A percentile compares a stretch with the other conserved stretches of the same genome.
Conservation (phyloP, 2,797 vertebrate genomes). For the Cossypha dichroa region DNA sequence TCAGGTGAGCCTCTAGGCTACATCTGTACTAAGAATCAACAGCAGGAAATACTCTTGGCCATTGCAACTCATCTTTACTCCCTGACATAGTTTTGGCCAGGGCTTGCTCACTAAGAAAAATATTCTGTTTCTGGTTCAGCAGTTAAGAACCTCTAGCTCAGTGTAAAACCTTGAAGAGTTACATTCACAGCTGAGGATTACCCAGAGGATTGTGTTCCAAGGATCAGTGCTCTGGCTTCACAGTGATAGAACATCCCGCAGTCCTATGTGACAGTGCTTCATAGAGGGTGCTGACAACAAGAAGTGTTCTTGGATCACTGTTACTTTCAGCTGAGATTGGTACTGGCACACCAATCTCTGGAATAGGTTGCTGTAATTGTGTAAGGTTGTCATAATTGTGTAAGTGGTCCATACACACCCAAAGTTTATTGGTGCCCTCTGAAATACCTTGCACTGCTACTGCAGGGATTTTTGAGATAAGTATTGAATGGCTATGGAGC, state of each 20-base stretch:
- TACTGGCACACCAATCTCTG: not conserved
- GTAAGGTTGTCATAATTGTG: not conserved
- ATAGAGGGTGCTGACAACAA: not conserved
- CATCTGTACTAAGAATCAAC: not conserved
- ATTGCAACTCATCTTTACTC: not conserved
- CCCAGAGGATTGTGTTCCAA: not conserved
- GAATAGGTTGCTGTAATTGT: not conserved
- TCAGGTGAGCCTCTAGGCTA: not conserved
- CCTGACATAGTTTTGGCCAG: not conserved
- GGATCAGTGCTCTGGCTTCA: not conserved
- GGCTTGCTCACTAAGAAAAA: not conserved
- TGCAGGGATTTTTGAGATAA: not conserved
- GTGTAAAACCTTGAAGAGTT: not conserved
- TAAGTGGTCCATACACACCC: not conserved
- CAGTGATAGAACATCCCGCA: rapidly evolving
- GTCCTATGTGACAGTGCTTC: not conserved
- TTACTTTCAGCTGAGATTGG: not conserved
- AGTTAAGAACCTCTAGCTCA: not conserved
- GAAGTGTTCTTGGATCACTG: not conserved
- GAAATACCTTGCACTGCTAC: not conserved
- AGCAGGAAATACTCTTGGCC: not conserved
- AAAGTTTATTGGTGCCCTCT: not conserved
- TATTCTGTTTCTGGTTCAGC: not conserved
- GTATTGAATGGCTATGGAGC: not conserved
- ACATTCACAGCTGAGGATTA: not conserved